Evolutionary conservation across 1,140 invertebrate species (phyloP).

Genomic region (Wiebesia pumilae): DNA sequence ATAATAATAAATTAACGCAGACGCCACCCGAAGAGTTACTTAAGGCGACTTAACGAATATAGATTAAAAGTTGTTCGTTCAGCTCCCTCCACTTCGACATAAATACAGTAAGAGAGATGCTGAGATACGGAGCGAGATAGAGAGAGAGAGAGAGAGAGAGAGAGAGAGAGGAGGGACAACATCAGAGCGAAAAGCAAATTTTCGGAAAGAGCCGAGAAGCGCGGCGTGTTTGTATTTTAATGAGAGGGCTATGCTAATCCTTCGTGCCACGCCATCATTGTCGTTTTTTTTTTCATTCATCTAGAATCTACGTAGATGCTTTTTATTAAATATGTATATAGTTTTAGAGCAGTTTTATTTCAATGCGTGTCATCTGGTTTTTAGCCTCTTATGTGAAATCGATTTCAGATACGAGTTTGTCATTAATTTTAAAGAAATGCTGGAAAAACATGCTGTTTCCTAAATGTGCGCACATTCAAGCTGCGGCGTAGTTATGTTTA

Average conservation of each 20-base stretch:
- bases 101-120: constrained; percentile 52
- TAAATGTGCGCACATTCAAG: no score
- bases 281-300: constrained; percentile 66
- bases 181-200: constrained; percentile 62
- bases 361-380: neutral
- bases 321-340: neutral
- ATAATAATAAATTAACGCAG: constrained; percentile 68
- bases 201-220: constrained; percentile 62
- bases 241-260: constrained; percentile 71
- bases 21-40: constrained; percentile 62
- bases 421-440: no score
- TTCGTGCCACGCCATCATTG: constrained; percentile 61
- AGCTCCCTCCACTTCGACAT: constrained; percentile 40
- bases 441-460: no score
- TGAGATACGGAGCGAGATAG: constrained; percentile 52
- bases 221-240: constrained; percentile 72
- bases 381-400: neutral
- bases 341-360: neutral
- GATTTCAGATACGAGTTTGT: no score
- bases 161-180: constrained; percentile 54
- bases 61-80: constrained; percentile 70
- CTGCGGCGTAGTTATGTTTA: no score
- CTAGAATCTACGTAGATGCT: neutral
- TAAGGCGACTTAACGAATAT: constrained; percentile 70
- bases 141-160: constrained; percentile 48